Base-by-base conservation (phyloP, 1,140 invertebrate genomes). In the Homalodisca vitripennis region DNA sequence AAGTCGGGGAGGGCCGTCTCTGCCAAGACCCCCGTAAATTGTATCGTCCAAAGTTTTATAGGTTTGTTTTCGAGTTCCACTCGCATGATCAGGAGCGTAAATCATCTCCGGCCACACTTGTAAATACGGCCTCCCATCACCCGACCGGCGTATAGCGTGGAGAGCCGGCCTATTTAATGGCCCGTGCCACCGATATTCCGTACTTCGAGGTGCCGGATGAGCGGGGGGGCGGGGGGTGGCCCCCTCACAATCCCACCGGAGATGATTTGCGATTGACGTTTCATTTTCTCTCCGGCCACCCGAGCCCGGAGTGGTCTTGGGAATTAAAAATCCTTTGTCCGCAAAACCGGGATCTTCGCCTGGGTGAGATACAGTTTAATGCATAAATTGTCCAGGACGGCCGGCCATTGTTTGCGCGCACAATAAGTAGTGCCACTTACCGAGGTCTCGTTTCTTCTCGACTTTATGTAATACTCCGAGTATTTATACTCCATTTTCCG, bases 51-150 rank as follows among this genome's bases (percentile, higher is more conserved):
- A 66, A 66, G 63, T 66, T 66, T 66, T 66, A 66, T 66, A 46
- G 63, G 32, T 66, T 66, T 66, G 63, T 66, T 66, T 66, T 66
- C 41, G 32, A 66, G 63, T 66, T 66, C 63, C 63, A 66, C 63
- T 66, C 66, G 47, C 29, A 57, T 67, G 48, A 57, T 53, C 48
- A 30, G 41, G 47, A 2, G 24, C 20, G 17, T 31, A 53, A 53
- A 55, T 53, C 66, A 67, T 67, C 30, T 26, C 66, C 48, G 47
- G 27, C 41, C 63, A 60, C 55, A 60, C 55, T 60, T 60, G 55
- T 60, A 60, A 60, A 60, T 60, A 41, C 34, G 34, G 6, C 34
- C 6, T 10, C 34, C 6, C 34, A 41, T 10, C 6, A 10, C 17
- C 34, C 34, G 34, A 10, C 34, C 17, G 17, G 34, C 6, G 17